Conservation (phyloP, 2,797 vertebrate species). For the Amniataba percoides region DNA sequence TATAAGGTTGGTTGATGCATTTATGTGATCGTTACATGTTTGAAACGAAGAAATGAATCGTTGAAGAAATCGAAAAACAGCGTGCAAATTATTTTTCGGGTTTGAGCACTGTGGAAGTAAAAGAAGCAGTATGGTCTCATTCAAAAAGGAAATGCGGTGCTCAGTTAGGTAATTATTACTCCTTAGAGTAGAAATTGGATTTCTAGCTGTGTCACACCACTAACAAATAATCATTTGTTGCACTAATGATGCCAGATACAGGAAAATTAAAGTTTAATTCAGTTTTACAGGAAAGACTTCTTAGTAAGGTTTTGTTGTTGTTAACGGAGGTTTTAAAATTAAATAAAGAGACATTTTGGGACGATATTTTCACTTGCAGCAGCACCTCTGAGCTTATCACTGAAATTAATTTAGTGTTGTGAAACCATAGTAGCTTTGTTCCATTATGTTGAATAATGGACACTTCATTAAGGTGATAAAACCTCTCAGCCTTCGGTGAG, state of each 20-base stretch:
- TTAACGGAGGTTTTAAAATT: constrained; percentile 14
- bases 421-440: constrained; percentile 12
- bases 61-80: neutral
- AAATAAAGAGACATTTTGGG: constrained; percentile 16
- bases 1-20: neutral
- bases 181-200: neutral
- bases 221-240: constrained; percentile 5
- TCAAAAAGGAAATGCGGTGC: constrained; percentile 3
- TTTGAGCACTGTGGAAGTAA: constrained; percentile 14
- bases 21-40: neutral
- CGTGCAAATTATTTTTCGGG: constrained; percentile 5
- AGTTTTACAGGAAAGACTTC: neutral
- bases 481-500: neutral
- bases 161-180: constrained; percentile 16
- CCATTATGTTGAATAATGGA: neutral
- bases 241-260: constrained; percentile 2
- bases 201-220: constrained; percentile 1
- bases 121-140: neutral
- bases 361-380: neutral
- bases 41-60: neutral
- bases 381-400: constrained; percentile 10
- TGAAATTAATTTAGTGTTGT: constrained; percentile 2
- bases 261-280: neutral
- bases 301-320: neutral
- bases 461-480: constrained; percentile 17